phyloP scores from a whole-genome alignment of 2,797 vertebrate species.

The Propithecus deckenii region DNA sequence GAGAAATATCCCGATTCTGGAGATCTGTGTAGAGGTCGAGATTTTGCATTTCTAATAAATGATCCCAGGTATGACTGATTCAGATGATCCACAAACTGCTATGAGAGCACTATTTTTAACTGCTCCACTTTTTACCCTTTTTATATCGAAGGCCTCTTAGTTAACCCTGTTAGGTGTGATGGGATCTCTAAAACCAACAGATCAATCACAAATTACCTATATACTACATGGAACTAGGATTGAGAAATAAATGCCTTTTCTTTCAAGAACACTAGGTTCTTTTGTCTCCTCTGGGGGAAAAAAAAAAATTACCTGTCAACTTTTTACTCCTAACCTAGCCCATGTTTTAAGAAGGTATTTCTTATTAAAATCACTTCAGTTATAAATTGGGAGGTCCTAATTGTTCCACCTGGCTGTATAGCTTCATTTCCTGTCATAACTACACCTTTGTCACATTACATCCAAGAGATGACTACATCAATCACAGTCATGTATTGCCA shows the following conservation, averaged over 20 bases:
- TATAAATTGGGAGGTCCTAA: background rate
- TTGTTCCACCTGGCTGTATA: background rate
- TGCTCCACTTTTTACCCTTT: background rate
- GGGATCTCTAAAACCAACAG: background rate
- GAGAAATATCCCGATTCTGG: background rate
- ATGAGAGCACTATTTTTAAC: rapidly evolving
- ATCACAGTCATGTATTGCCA: background rate
- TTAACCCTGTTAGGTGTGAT: background rate
- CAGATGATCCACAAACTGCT: background rate
- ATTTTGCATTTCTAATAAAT: background rate
- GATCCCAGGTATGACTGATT: background rate
- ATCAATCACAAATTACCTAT: background rate
- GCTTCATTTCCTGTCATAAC: background rate
- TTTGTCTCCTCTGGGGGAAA: background rate
- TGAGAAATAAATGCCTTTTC: background rate
- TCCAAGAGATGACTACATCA: background rate
- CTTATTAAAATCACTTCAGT: background rate
- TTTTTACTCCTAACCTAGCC: background rate
- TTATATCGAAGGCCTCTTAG: background rate
- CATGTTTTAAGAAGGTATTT: background rate
- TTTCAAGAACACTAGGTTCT: background rate
- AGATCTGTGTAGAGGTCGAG: background rate
- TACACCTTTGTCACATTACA: background rate
- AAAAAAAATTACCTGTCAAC: background rate
- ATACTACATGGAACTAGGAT: background rate